Percentiles rank a stretch among this genome's conserved stretches.
Evolutionary conservation across 1,140 invertebrate genomes (phyloP).

Genomic region (Lamellibrachia luymesi): DNA sequence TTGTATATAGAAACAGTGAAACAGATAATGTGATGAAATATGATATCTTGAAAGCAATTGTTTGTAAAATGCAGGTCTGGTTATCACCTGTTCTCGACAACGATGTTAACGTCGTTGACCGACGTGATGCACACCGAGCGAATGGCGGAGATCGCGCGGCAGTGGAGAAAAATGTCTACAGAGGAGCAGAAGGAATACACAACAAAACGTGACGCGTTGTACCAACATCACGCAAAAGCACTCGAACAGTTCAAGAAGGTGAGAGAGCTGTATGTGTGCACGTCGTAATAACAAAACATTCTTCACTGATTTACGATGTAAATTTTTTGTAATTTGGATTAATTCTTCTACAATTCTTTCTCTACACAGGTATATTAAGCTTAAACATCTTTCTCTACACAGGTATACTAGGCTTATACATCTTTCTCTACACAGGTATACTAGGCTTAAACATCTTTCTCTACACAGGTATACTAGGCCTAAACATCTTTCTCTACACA

Average conservation of each 20-base stretch:
- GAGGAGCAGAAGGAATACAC: conserved; percentile 53
- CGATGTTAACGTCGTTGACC: conserved; percentile 40
- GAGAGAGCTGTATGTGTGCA: not conserved
- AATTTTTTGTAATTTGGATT: too few relatives aligned
- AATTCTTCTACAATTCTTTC: too few relatives aligned
- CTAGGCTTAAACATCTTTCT: too few relatives aligned
- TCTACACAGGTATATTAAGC: too few relatives aligned
- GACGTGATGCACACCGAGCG: conserved; percentile 55
- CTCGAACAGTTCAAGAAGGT: conserved; percentile 57
- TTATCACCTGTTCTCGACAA: conserved; percentile 52
- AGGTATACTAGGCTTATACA: too few relatives aligned
- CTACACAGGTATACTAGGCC: too few relatives aligned
- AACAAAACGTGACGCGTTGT: conserved; percentile 43
- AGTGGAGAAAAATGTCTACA: conserved; percentile 57
- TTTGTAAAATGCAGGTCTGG: conserved; percentile 41
- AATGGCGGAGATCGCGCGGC: conserved; percentile 57
- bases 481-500: too few relatives aligned
- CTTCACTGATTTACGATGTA: too few relatives aligned
- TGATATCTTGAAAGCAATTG: not conserved
- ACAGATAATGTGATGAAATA: not conserved
- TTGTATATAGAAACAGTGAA: not conserved
- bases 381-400: too few relatives aligned
- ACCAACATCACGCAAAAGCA: conserved; percentile 54
- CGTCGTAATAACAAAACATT: too few relatives aligned
- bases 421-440: too few relatives aligned